Conservation (phyloP, 2,888 invertebrate species). For the Tetragonula carbonaria region DNA sequence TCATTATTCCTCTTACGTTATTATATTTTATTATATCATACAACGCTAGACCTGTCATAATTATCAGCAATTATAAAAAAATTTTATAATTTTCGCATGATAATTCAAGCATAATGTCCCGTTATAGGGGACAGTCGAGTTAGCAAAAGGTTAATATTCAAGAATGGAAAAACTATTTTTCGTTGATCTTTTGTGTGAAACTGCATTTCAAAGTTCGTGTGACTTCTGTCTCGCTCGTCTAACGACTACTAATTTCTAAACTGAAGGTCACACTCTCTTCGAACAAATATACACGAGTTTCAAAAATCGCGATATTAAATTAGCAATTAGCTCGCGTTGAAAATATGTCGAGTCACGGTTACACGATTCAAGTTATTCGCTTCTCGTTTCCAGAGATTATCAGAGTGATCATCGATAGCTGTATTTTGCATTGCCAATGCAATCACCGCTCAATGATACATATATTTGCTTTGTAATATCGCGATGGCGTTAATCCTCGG, state of each 20-base stretch:
- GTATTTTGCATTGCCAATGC: not conserved
- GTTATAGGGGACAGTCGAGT: no score
- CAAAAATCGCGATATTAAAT: slow-evolving; percentile 11
- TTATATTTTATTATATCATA: no score
- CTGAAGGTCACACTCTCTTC: not conserved
- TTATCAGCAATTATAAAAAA: no score
- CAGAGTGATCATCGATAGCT: not conserved
- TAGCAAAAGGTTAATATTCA: no score
- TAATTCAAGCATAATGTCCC: no score
- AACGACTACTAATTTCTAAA: not conserved
- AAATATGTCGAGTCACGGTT: slow-evolving; percentile 14
- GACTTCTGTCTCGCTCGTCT: not conserved
- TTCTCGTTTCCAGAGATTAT: not conserved
- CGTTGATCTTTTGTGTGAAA: not conserved
- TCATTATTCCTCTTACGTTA: no score
- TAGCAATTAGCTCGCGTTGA: slow-evolving; percentile 5
- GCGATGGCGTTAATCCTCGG: not conserved
- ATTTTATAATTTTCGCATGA: no score
- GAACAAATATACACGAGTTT: not conserved
- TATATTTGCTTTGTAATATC: not conserved
- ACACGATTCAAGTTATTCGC: slow-evolving; percentile 13
- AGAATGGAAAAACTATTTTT: no score
- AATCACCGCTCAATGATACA: not conserved
- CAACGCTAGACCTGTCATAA: no score
- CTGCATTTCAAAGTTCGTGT: not conserved